Conservation (phyloP, 2,888 invertebrate genomes). For the Papilio gigon region DNA sequence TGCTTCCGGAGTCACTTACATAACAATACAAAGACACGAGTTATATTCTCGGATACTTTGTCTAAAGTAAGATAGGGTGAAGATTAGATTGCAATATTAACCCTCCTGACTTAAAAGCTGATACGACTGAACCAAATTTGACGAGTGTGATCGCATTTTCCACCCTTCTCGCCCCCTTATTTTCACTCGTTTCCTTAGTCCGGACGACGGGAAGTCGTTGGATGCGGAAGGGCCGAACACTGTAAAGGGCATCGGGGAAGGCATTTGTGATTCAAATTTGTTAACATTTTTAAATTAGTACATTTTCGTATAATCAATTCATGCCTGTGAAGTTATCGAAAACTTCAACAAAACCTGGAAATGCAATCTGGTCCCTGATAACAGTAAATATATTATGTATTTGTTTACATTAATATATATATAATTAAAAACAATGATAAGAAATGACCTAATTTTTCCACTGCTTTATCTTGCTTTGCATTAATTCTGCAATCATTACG, state of each 20-base stretch:
- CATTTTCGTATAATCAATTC: no score
- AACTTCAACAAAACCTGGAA: not conserved
- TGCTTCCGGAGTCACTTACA: slow-evolving; percentile 14
- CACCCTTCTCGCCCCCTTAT: no score
- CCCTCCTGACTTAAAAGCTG: no score
- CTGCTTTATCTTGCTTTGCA: slow-evolving; percentile 8
- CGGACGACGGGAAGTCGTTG: no score
- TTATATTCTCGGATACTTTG: slow-evolving; percentile 4
- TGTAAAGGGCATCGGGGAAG: no score
- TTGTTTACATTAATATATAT: slow-evolving; percentile 13
- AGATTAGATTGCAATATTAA: no score
- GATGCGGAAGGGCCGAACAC: no score
- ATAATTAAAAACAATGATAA: slow-evolving; percentile 19
- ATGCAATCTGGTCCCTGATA: not conserved
- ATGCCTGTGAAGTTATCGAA: no score
- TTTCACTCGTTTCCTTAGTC: no score
- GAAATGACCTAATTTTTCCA: slow-evolving; percentile 27
- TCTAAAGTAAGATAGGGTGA: not conserved
- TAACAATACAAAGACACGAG: slow-evolving; percentile 5
- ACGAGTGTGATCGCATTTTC: no score
- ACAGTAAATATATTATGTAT: slow-evolving; percentile 1
- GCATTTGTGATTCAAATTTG: no score
- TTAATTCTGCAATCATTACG: slow-evolving; percentile 15
- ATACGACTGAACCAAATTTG: not conserved
- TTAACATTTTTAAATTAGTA: no score